A percentile compares a stretch with the other conserved stretches of the same genome.
These are phyloP conservation scores for Ascaphus truei DNA, from an alignment of 2,113 vertebrate species.

Conservation along the genomic window DNA sequence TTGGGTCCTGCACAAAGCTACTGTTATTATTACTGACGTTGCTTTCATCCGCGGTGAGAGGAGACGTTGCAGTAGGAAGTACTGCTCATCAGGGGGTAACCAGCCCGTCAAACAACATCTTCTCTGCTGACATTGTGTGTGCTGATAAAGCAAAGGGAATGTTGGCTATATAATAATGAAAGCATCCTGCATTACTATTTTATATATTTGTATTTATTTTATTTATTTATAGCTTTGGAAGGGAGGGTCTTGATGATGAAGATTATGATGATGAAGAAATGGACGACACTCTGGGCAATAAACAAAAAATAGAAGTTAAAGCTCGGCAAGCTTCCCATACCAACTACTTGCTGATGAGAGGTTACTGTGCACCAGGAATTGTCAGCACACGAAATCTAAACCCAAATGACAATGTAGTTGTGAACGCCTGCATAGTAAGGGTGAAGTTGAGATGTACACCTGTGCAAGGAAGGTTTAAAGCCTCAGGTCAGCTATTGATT, in stretches of 20 bases:
- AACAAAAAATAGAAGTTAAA: slow-evolving; percentile 73
- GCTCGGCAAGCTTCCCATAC: slow-evolving; percentile 88
- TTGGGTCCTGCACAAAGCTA: too few species aligned
- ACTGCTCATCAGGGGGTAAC: too few species aligned
- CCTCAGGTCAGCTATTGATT: slow-evolving; percentile 66
- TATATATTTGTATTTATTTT: too few species aligned
- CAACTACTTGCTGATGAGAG: slow-evolving; percentile 91
- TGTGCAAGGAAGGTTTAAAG: slow-evolving; percentile 49
- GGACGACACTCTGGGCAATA: slow-evolving; percentile 60
- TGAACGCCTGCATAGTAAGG: slow-evolving; percentile 84
- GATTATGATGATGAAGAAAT: slow-evolving; percentile 79
- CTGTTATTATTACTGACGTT: too few species aligned
- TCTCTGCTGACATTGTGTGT: too few species aligned
- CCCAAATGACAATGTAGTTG: slow-evolving; percentile 83
- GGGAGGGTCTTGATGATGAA: slow-evolving; percentile 64
- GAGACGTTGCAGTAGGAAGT: too few species aligned
- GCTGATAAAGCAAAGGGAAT: too few species aligned
- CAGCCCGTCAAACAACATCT: too few species aligned
- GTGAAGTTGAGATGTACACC: slow-evolving; percentile 70
- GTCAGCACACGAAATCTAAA: slow-evolving; percentile 80
- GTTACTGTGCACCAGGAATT: slow-evolving; percentile 79
- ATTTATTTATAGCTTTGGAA: slow-evolving; percentile 64
- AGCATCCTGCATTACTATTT: too few species aligned
- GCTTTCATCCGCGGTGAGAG: too few species aligned
- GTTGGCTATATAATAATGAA: too few species aligned